Conservation (phyloP, 1,140 invertebrate genomes). For the Apis cerana region DNA sequence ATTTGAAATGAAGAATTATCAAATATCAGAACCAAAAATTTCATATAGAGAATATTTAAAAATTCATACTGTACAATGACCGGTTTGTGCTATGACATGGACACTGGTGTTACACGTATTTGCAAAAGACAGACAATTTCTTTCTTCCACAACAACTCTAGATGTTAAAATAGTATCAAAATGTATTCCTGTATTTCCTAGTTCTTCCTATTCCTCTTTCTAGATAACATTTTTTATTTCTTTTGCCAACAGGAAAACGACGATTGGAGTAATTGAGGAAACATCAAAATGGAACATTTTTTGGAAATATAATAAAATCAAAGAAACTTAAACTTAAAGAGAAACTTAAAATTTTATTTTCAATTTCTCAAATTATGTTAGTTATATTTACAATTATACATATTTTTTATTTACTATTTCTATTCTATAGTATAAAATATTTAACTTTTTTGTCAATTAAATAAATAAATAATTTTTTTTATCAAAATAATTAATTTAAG, state of each 20-base stretch:
- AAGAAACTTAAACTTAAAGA: slow-evolving; percentile 60
- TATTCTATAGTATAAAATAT: not conserved
- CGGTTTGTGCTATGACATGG: slow-evolving; percentile 34
- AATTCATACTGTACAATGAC: slow-evolving; percentile 33
- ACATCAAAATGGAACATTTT: not conserved
- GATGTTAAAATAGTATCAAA: slow-evolving; percentile 41
- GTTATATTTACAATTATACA: not conserved
- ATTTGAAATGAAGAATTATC: slow-evolving; percentile 4
- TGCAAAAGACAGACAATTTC: slow-evolving; percentile 37
- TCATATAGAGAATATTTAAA: slow-evolving; percentile 19
- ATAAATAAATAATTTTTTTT: not conserved
- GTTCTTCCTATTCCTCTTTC: slow-evolving; percentile 28
- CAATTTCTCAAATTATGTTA: not conserved
- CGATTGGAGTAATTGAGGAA: not conserved
- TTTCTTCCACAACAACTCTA: slow-evolving; percentile 37
- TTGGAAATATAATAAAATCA: slow-evolving; percentile 36
- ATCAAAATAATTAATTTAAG: not conserved
- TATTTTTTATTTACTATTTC: not conserved
- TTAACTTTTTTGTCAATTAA: not conserved
- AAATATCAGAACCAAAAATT: slow-evolving; percentile 8
- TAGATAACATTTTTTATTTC: slow-evolving; percentile 28
- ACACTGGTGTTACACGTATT: slow-evolving; percentile 32
- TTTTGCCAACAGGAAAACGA: slow-evolving; percentile 47
- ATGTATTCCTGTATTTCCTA: slow-evolving; percentile 33
- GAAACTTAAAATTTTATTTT: not conserved